These are phyloP conservation scores for Hypomesus transpacificus DNA, from an alignment of 2,113 vertebrate species.

Conservation along the genomic window DNA sequence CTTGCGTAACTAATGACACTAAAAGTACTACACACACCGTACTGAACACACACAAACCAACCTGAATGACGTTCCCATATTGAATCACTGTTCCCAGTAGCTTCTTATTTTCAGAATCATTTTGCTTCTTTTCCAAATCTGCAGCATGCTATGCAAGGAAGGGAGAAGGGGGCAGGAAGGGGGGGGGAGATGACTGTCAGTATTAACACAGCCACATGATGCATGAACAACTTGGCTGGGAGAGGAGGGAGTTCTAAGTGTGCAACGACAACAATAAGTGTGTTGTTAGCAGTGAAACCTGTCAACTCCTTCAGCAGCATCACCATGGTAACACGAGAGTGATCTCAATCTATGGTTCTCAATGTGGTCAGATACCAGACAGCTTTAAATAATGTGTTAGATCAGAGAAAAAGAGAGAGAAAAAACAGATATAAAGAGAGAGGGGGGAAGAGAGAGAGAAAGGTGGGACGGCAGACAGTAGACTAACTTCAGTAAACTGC, in stretches of 20 bases:
- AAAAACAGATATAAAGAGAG: slow-evolving; percentile 28
- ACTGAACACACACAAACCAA: slow-evolving; percentile 45
- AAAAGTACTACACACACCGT: too few species aligned
- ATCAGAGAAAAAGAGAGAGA: slow-evolving; percentile 32
- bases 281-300: slow-evolving; percentile 4
- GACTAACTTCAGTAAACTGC: slow-evolving; percentile 3
- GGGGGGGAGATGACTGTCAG: background rate
- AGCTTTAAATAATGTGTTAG: slow-evolving; percentile 57
- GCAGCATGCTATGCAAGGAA: slow-evolving; percentile 82
- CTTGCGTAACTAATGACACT: too few species aligned
- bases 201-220: background rate
- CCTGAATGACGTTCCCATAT: slow-evolving; percentile 96
- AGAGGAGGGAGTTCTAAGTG: too few species aligned
- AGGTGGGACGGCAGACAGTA: background rate
- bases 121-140: slow-evolving; percentile 97
- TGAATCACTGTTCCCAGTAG: slow-evolving; percentile 93
- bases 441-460: slow-evolving; percentile 22
- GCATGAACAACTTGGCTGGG: background rate
- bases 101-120: slow-evolving; percentile 96
- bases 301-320: slow-evolving; percentile 1
- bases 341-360: slow-evolving; percentile 44
- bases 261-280: background rate
- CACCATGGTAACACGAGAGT: slow-evolving; percentile 33
- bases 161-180: slow-evolving; percentile 26
- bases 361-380: slow-evolving; percentile 38